phyloP scores from a whole-genome alignment of 2,797 vertebrate genomes.

The Enteromius paludinosus region DNA sequence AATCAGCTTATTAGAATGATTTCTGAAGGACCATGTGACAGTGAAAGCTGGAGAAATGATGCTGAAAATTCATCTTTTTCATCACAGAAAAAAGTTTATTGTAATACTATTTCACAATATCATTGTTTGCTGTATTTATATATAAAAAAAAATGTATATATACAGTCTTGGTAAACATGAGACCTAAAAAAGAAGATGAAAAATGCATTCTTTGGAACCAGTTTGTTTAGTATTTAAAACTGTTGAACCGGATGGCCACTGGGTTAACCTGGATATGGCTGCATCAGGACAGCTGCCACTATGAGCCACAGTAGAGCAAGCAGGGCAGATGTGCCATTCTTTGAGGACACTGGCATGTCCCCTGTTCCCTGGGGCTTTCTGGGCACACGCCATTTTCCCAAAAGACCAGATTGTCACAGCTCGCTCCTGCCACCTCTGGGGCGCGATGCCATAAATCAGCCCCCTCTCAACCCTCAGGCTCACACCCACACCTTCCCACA shows the following conservation, averaged over 20 bases:
- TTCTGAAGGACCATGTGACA: background rate
- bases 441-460: conserved; percentile 75
- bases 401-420: conserved; percentile 78
- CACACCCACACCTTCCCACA: conserved; percentile 64
- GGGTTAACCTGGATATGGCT: background rate
- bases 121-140: background rate
- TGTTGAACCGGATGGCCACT: background rate
- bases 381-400: conserved; percentile 64
- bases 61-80: background rate
- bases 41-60: background rate
- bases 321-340: conserved; percentile 8
- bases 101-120: background rate
- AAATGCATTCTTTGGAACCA: background rate
- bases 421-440: conserved; percentile 68
- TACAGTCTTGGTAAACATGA: background rate
- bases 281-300: conserved; percentile 6
- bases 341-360: conserved; percentile 45
- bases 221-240: background rate
- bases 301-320: background rate
- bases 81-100: background rate
- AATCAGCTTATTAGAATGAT: background rate
- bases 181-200: background rate
- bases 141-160: no score
- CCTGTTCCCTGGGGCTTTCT: conserved; percentile 63
- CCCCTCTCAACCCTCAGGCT: conserved; percentile 53